These are phyloP conservation scores for Poecile atricapillus DNA, from an alignment of 2,113 vertebrate species.

Conservation along the genomic window DNA sequence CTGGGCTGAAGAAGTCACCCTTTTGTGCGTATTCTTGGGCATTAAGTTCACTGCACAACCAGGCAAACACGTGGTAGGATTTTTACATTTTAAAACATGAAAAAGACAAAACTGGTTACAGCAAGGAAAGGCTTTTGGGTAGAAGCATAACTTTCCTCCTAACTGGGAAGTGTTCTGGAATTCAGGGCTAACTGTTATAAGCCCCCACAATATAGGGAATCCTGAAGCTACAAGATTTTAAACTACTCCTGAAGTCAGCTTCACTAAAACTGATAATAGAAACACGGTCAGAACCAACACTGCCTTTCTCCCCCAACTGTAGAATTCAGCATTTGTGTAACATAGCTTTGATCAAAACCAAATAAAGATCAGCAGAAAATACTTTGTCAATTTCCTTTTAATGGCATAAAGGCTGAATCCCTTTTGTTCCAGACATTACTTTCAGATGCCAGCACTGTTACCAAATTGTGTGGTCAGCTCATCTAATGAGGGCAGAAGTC, in stretches of 20 bases:
- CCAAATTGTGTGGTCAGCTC: neutral
- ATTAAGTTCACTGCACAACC: neutral
- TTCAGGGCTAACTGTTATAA: neutral
- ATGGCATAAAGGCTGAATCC: neutral
- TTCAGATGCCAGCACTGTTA: neutral
- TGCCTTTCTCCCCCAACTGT: neutral
- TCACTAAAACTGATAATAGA: neutral
- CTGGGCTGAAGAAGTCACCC: neutral
- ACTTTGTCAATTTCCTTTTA: neutral
- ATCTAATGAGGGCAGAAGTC: neutral
- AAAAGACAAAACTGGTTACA: neutral
- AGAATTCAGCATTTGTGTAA: neutral
- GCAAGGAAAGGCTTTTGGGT: neutral
- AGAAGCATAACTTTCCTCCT: neutral
- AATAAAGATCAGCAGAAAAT: neutral
- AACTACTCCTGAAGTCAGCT: neutral
- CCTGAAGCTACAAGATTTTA: neutral
- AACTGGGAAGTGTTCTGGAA: neutral
- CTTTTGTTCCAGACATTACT: neutral
- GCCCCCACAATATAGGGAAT: neutral
- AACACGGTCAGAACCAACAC: neutral
- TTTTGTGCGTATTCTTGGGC: neutral
- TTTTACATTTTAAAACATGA: no score
- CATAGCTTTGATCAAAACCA: neutral
- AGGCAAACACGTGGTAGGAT: neutral